These are phyloP conservation scores for Axis porcinus DNA, from an alignment of 2,113 vertebrate genomes.

Conservation along the genomic window DNA sequence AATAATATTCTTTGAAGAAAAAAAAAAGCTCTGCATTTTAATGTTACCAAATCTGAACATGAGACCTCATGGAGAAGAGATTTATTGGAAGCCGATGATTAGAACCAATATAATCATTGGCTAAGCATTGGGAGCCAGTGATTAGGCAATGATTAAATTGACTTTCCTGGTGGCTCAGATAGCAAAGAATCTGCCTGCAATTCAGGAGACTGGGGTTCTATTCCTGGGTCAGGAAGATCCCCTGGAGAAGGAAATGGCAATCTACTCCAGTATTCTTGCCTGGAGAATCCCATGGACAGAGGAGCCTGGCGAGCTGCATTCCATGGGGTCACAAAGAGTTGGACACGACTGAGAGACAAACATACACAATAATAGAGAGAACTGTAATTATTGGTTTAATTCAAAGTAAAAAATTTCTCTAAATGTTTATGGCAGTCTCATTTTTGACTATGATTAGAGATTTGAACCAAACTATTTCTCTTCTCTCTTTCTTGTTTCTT, in stretches of 20 bases:
- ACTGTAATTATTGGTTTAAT: not conserved
- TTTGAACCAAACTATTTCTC: not conserved
- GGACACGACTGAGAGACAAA: not conserved
- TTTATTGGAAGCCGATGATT: not conserved
- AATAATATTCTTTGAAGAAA: not conserved
- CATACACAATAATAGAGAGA: not conserved
- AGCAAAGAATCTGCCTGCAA: not conserved
- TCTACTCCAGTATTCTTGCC: not conserved
- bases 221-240: not conserved
- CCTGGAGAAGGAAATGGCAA: not conserved
- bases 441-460: not conserved
- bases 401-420: not conserved
- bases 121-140: not conserved
- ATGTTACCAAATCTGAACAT: not conserved
- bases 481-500: not conserved
- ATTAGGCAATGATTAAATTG: not conserved
- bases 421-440: not conserved
- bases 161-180: not conserved
- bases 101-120: not conserved
- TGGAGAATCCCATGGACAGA: not conserved
- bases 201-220: not conserved
- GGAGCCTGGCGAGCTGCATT: fast-evolving
- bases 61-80: not conserved
- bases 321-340: not conserved
- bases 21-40: not conserved